Conservation (phyloP, 2,113 vertebrate genomes). For the Paedocypris sp. region DNA sequence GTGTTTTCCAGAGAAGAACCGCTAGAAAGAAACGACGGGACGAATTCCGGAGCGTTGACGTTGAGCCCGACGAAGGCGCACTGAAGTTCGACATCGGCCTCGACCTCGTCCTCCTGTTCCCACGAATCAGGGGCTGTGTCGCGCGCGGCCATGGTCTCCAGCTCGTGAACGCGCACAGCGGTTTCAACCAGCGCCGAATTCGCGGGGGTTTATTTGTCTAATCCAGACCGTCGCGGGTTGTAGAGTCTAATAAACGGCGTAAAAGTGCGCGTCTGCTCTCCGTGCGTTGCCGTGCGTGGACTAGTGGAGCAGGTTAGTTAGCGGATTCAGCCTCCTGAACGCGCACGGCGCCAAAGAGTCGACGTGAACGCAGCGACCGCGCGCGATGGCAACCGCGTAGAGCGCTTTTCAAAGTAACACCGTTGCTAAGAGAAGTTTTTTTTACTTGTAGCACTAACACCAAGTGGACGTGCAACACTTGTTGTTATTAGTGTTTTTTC, state of each 20-base stretch:
- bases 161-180: not conserved
- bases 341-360: not conserved
- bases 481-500: no score
- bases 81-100: conserved; percentile 75
- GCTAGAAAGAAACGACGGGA: conserved; percentile 73
- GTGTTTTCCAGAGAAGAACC: conserved; percentile 38
- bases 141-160: conserved; percentile 65
- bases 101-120: conserved; percentile 89
- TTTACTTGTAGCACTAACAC: no score
- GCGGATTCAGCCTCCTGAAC: conserved; percentile 5
- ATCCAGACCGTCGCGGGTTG: not conserved
- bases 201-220: not conserved
- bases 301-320: no score
- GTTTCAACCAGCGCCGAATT: conserved; percentile 8
- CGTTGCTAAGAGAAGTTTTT: no score
- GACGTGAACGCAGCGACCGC: conserved; percentile 21
- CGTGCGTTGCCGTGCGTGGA: conserved; percentile 9
- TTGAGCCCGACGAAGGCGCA: conserved; percentile 83
- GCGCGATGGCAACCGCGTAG: not conserved
- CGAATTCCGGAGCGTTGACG: conserved; percentile 90
- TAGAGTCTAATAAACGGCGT: not conserved
- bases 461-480: no score
- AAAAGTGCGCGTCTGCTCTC: conserved; percentile 1
- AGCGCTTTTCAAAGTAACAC: conserved; percentile 14
- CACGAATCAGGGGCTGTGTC: conserved; percentile 96